Conservation (phyloP, 2,888 invertebrate species). For the Noctua fimbriata region DNA sequence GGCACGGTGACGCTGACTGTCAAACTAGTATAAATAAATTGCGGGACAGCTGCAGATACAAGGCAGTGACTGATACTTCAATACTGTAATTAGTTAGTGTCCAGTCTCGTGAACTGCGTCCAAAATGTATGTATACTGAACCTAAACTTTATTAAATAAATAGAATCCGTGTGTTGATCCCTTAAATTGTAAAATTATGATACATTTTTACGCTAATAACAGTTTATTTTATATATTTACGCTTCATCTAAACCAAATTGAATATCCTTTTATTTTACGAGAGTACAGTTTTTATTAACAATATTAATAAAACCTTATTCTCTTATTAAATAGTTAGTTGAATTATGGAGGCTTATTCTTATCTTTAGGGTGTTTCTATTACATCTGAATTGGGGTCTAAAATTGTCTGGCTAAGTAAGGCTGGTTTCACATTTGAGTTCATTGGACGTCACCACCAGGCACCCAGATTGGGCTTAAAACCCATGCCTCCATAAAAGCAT, state of each 20-base stretch:
- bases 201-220: conserved; percentile 3
- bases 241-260: conserved; percentile 28
- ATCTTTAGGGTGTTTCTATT: conserved; percentile 29
- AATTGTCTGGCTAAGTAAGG: conserved; percentile 26
- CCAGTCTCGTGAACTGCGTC: not conserved
- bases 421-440: not conserved
- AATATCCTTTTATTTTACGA: conserved; percentile 33
- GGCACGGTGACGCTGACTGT: not conserved
- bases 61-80: too few relatives aligned
- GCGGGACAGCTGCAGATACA: not conserved
- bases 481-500: not conserved
- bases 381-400: conserved; percentile 30
- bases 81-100: not conserved
- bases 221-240: conserved; percentile 29
- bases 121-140: not conserved
- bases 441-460: not conserved
- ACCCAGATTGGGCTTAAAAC: not conserved
- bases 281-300: conserved; percentile 26
- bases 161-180: not conserved
- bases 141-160: not conserved
- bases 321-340: conserved; percentile 13
- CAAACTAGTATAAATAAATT: not conserved
- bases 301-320: conserved; percentile 7
- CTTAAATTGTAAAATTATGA: conserved; percentile 2
- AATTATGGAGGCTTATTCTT: conserved; percentile 25